Percentiles rank a stretch among this genome's conserved stretches.
Evolutionary conservation across 2,113 vertebrate species (phyloP).

Genomic region (Spermophilus dauricus): DNA sequence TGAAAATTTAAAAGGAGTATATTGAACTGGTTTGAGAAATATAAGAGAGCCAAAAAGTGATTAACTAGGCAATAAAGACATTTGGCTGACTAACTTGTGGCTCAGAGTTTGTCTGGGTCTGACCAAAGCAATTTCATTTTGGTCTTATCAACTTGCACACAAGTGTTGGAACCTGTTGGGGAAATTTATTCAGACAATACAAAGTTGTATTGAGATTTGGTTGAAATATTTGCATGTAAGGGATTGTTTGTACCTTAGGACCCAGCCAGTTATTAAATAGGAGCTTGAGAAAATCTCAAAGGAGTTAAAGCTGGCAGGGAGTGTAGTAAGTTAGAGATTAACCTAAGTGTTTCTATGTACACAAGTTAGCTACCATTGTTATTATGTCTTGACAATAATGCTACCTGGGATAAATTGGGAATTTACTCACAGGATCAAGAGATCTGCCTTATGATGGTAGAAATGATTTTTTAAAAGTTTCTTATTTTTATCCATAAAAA

Average conservation of each 20-base stretch:
- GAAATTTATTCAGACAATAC: neutral
- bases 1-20: conserved; percentile 13
- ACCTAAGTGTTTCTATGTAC: neutral
- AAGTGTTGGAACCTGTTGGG: neutral
- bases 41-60: neutral
- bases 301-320: neutral
- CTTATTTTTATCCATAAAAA: neutral
- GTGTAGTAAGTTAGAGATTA: neutral
- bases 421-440: neutral
- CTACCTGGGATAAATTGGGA: neutral
- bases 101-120: neutral
- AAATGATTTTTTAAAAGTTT: neutral
- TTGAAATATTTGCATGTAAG: neutral
- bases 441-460: neutral
- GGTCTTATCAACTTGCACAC: neutral
- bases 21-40: neutral
- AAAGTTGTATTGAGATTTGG: neutral
- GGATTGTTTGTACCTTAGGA: neutral
- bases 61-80: neutral
- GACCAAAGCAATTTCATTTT: too few relatives aligned
- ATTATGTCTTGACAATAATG: neutral
- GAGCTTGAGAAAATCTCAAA: neutral
- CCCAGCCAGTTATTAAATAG: neutral
- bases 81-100: neutral
- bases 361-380: neutral